Evolutionary conservation across 2,113 vertebrate species (phyloP), one percentile per base, ranked within the genome.

Genomic region (Prietella phreatophila): DNA sequence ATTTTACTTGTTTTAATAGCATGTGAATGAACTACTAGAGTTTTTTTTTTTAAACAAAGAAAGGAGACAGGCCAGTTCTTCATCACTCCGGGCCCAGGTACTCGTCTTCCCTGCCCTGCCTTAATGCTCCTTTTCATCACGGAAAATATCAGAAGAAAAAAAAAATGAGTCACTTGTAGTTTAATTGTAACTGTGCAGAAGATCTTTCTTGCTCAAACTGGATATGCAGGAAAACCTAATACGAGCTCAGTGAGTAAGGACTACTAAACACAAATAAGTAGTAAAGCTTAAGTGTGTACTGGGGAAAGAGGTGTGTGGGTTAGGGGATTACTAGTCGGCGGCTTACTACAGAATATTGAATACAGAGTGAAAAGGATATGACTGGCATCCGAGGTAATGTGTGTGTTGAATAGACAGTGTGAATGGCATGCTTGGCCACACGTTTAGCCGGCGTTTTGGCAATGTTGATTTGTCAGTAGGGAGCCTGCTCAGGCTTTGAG

Each of bases 401-500:
- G 86, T 39, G 60, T 30, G 83, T 71, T 84, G 55, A 83, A 87
- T 56, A 36, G 71, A n/a, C 47, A 61, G 67, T 30, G 27, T 76
- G 14, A 76, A 76, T 33, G 55, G 39, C 30, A 83, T 50, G 81
- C 69, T 27, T 76, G 55, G 69, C 27, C 86, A 87, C 69, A 87
- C 86, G 78, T 30, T 50, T 75, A n/a, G 56, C 33, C 39, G 50
- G 80, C 17, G 47, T 69, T 56, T 82, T 81, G 56, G 47, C 27
- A 58, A 67, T 79, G 82, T 19, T 79, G 87, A 53, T 84, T 83
- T 89, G 87, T 86, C 79, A 76, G 83, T 76, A 58, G 71, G 88
- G 61, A 82, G 61, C 42, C 81, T 87, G 88, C 47, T 89, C 71
- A 9, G 71, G 7, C 87, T 85, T 88, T 91, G 81, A 91, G 81